A percentile compares a stretch with the other conserved stretches of the same genome.
Evolutionary conservation across 2,888 invertebrate genomes (phyloP).

Genomic region (Polylopha cassiicola): DNA sequence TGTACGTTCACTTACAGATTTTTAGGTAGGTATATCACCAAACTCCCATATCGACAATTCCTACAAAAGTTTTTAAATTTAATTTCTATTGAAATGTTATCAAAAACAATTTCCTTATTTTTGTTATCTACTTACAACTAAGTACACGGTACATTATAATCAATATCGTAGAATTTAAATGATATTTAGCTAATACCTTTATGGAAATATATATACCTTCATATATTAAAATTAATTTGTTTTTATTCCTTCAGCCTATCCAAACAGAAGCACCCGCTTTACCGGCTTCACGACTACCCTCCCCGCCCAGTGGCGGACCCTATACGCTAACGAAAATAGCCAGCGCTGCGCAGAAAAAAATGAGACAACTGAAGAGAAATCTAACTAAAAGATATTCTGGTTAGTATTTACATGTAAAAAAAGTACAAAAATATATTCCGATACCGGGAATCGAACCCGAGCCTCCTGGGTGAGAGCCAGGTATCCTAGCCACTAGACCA

Average conservation of each 20-base stretch:
- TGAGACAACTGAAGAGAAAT: slow-evolving; percentile 82
- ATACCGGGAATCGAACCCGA: slow-evolving; percentile 81
- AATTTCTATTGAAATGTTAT: no score
- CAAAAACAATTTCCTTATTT: no score
- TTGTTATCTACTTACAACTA: no score
- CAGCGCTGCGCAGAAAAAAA: slow-evolving; percentile 78
- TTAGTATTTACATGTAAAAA: slow-evolving; percentile 30
- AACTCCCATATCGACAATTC: no score
- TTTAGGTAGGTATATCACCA: no score
- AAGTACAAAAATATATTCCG: slow-evolving; percentile 58
- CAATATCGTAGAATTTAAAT: no score
- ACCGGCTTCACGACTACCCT: slow-evolving; percentile 72
- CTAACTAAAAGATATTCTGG: slow-evolving; percentile 77
- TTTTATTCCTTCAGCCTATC: slow-evolving; percentile 27
- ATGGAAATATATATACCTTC: no score
- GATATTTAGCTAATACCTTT: no score
- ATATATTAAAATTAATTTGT: background rate
- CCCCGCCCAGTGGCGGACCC: slow-evolving; percentile 78
- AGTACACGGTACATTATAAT: no score
- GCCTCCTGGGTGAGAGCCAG: slow-evolving; percentile 70
- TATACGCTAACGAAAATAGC: slow-evolving; percentile 82
- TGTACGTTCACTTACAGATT: no score
- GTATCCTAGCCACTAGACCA: slow-evolving; percentile 80
- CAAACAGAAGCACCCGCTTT: slow-evolving; percentile 47
- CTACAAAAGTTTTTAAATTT: no score